Percentiles rank a stretch among this genome's conserved stretches.
Evolutionary conservation across 2,113 vertebrate species (phyloP).

Genomic region (Melanocharis versteri): DNA sequence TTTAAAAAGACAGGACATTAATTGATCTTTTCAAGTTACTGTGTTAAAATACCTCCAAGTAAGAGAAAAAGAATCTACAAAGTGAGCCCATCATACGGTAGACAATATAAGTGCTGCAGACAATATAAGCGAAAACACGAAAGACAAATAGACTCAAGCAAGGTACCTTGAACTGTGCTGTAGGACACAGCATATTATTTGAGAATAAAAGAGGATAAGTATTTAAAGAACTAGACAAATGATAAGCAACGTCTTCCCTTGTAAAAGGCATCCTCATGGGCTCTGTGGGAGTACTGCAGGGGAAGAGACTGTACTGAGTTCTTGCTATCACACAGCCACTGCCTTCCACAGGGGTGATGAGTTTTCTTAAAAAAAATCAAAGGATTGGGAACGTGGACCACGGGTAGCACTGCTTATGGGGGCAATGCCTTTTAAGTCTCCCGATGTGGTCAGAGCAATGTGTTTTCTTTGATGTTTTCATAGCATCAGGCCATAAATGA

Average conservation of each 20-base stretch:
- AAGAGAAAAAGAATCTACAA: neutral
- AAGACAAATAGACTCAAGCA: neutral
- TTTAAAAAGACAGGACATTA: neutral
- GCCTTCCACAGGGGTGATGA: neutral
- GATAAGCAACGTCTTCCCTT: neutral
- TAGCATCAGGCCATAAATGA: neutral
- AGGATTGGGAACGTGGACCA: neutral
- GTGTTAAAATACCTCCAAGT: neutral
- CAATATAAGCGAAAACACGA: neutral
- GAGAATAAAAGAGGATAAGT: neutral
- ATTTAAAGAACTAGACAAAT: neutral
- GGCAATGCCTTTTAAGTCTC: neutral
- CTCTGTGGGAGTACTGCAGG: rapidly evolving
- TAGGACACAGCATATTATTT: neutral
- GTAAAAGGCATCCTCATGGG: neutral
- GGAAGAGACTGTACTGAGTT: neutral
- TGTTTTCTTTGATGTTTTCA: neutral
- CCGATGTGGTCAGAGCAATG: neutral
- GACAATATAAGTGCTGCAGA: neutral
- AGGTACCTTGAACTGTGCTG: neutral
- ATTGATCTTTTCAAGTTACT: neutral
- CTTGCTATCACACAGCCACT: neutral
- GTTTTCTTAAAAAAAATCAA: neutral
- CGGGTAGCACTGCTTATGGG: neutral
- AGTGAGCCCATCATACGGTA: neutral